Evolutionary conservation across 2,888 invertebrate genomes (phyloP).

Genomic region (Rhagium mordax): DNA sequence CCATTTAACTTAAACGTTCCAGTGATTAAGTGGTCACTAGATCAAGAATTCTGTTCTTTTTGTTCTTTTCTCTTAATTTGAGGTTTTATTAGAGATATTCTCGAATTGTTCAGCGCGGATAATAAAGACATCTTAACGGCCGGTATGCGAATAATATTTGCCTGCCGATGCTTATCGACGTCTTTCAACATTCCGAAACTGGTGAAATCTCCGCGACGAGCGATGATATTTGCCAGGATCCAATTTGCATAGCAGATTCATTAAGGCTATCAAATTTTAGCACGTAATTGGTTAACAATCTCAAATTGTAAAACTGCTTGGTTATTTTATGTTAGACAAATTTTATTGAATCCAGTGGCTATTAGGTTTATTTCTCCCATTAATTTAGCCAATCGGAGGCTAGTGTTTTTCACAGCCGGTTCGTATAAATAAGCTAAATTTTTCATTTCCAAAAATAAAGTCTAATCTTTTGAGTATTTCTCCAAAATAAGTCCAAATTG

Average conservation of each 20-base stretch:
- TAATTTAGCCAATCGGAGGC: no score
- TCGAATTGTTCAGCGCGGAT: slow-evolving; percentile 15
- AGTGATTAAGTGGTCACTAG: slow-evolving; percentile 65
- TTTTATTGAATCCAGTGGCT: neutral
- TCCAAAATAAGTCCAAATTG: no score
- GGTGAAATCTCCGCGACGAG: slow-evolving; percentile 14
- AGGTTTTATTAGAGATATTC: slow-evolving; percentile 47
- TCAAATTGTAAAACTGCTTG: neutral
- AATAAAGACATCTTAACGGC: slow-evolving; percentile 35
- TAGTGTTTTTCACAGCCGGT: no score
- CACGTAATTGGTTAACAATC: neutral
- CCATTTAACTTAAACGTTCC: slow-evolving; percentile 64
- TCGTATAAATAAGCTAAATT: no score
- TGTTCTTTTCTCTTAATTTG: slow-evolving; percentile 51
- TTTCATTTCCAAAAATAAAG: no score
- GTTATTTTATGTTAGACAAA: neutral
- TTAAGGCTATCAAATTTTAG: neutral
- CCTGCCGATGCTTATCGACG: slow-evolving; percentile 30
- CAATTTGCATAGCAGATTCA: neutral
- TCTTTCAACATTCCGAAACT: slow-evolving; percentile 19
- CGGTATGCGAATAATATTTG: slow-evolving; percentile 33
- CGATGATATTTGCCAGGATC: neutral
- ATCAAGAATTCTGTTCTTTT: slow-evolving; percentile 62
- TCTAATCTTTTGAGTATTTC: no score
- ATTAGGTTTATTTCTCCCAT: neutral